phyloP scores from a whole-genome alignment of 2,888 invertebrate species.

The Eudemis profundana region DNA sequence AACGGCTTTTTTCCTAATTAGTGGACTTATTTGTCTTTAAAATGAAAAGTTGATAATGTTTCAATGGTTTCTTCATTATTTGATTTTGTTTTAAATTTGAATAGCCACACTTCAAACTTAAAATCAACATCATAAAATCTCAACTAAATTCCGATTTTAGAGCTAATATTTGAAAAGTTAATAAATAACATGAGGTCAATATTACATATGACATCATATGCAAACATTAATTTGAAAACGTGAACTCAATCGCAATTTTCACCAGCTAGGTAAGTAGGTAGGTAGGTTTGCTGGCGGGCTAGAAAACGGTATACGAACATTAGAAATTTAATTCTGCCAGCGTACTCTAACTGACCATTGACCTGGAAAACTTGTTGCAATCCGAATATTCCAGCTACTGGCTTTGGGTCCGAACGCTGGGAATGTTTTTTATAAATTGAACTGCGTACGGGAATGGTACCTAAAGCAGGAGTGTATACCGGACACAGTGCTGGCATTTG shows the following conservation, averaged over 20 bases:
- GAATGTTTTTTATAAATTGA: slow-evolving; percentile 24
- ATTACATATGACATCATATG: not conserved
- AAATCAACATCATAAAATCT: too few species aligned
- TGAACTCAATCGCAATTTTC: not conserved
- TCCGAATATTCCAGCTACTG: slow-evolving; percentile 24
- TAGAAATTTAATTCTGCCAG: slow-evolving; percentile 12
- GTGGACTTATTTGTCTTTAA: too few species aligned
- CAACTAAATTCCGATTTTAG: too few species aligned
- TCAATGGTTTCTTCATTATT: too few species aligned
- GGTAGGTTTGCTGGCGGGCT: not conserved
- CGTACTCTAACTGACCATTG: slow-evolving; percentile 15
- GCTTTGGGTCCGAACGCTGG: not conserved
- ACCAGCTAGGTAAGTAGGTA: not conserved
- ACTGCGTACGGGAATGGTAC: slow-evolving; percentile 1
- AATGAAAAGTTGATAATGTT: too few species aligned
- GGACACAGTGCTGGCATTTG: not conserved
- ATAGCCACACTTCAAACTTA: too few species aligned
- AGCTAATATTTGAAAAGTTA: too few species aligned
- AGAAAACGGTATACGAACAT: slow-evolving; percentile 9
- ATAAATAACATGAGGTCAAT: too few species aligned
- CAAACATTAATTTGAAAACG: not conserved
- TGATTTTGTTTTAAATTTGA: too few species aligned
- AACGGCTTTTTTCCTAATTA: too few species aligned
- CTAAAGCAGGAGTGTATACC: not conserved
- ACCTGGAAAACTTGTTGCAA: slow-evolving; percentile 35